These are phyloP conservation scores for Vespertilio murinus DNA, from an alignment of 2,797 vertebrate species.

Conservation along the genomic window DNA sequence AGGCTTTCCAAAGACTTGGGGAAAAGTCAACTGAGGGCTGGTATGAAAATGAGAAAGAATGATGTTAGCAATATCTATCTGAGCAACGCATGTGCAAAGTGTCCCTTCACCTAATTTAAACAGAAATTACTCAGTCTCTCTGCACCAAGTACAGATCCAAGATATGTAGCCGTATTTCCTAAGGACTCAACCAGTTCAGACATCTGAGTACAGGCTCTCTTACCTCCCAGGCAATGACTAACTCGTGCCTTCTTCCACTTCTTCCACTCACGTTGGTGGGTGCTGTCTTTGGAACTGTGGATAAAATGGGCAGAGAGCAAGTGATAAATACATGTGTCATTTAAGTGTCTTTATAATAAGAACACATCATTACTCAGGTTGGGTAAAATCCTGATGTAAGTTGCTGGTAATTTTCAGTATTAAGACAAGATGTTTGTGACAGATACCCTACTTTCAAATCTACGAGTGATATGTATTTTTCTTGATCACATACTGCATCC, in stretches of 20 bases:
- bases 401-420: neutral
- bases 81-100: neutral
- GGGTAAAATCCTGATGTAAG: conserved; percentile 52
- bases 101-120: neutral
- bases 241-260: conserved; percentile 94
- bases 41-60: neutral
- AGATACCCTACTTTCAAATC: neutral
- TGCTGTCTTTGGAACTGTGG: conserved; percentile 94
- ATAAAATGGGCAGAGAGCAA: conserved; percentile 14
- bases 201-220: conserved; percentile 73
- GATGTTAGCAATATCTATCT: neutral
- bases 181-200: conserved; percentile 47
- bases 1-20: neutral
- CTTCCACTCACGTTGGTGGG: conserved; percentile 96
- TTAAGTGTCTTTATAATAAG: conserved; percentile 30
- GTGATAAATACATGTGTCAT: conserved; percentile 40
- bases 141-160: neutral
- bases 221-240: conserved; percentile 99
- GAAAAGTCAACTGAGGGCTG: neutral
- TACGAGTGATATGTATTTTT: neutral
- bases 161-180: neutral
- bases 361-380: neutral
- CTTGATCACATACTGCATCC: neutral
- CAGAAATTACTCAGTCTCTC: neutral
- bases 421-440: neutral